Conservation (phyloP, 2,113 vertebrate species). For the Cyanoramphus novaezelandiae region DNA sequence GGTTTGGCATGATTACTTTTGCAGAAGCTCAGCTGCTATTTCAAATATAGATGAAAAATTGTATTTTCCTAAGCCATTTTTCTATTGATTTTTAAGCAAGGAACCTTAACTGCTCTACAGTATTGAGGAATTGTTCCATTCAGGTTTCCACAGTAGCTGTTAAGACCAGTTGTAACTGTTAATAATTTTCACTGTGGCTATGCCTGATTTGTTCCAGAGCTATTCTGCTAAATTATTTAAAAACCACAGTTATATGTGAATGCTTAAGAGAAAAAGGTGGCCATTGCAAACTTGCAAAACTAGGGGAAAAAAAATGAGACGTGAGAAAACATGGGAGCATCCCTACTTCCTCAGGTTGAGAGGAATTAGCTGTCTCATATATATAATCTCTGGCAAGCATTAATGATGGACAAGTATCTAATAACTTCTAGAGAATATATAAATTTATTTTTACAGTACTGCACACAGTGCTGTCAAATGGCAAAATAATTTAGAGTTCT, state of each 20-base stretch:
- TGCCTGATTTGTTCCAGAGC: background rate
- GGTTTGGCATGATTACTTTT: background rate
- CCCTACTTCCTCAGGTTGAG: background rate
- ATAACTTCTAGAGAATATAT: background rate
- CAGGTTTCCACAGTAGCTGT: background rate
- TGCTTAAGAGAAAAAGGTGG: background rate
- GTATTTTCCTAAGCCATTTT: background rate
- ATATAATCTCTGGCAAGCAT: background rate
- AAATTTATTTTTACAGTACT: background rate
- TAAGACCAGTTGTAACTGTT: background rate
- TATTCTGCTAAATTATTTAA: background rate
- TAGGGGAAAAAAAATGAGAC: background rate
- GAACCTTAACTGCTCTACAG: background rate
- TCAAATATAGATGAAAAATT: background rate
- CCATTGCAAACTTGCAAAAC: background rate
- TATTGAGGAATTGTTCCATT: background rate
- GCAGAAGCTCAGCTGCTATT: background rate
- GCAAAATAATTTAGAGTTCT: background rate
- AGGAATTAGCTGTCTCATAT: background rate
- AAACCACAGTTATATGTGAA: background rate
- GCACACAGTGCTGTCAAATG: background rate
- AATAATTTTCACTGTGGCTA: background rate
- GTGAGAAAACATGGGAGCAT: background rate
- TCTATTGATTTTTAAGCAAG: background rate
- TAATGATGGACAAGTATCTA: background rate